These are phyloP conservation scores for Cataglyphis hispanica DNA, from an alignment of 1,140 invertebrate genomes.

Conservation along the genomic window DNA sequence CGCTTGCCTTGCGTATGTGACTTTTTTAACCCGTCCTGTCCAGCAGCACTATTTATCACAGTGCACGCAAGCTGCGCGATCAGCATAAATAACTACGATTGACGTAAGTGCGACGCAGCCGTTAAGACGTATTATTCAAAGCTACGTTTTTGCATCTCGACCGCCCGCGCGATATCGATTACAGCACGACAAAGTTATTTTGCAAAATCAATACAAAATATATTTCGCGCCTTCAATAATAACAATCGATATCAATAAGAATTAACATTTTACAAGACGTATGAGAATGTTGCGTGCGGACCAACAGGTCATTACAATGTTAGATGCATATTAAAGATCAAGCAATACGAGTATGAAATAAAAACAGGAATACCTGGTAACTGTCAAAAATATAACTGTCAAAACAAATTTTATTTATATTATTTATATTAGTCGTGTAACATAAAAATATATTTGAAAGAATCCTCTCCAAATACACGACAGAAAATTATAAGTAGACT, in stretches of 20 bases:
- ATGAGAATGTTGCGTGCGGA: constrained; percentile 39
- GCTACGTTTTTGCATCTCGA: constrained; percentile 8
- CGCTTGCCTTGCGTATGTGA: constrained; percentile 54
- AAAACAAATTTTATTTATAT: not conserved
- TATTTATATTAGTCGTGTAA: not conserved
- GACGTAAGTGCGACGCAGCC: constrained; percentile 35
- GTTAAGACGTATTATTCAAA: constrained; percentile 56
- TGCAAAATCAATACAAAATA: not conserved
- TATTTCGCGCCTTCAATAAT: constrained; percentile 1
- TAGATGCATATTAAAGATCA: constrained; percentile 49
- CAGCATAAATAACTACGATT: constrained; percentile 70
- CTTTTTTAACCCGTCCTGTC: constrained; percentile 58
- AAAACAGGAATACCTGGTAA: constrained; percentile 1
- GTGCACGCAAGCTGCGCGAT: constrained; percentile 68
- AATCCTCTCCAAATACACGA: not conserved
- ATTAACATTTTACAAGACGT: constrained; percentile 40
- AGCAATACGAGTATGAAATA: constrained; percentile 21
- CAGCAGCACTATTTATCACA: constrained; percentile 54
- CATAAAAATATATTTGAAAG: not conserved
- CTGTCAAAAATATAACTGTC: not conserved
- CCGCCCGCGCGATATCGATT: not conserved
- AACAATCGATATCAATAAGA: constrained; percentile 25
- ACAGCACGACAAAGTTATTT: not conserved
- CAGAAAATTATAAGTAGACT: not conserved
- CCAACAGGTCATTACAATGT: constrained; percentile 12